phyloP scores from a whole-genome alignment of 2,888 invertebrate species.

The Oxyteleia sp. region DNA sequence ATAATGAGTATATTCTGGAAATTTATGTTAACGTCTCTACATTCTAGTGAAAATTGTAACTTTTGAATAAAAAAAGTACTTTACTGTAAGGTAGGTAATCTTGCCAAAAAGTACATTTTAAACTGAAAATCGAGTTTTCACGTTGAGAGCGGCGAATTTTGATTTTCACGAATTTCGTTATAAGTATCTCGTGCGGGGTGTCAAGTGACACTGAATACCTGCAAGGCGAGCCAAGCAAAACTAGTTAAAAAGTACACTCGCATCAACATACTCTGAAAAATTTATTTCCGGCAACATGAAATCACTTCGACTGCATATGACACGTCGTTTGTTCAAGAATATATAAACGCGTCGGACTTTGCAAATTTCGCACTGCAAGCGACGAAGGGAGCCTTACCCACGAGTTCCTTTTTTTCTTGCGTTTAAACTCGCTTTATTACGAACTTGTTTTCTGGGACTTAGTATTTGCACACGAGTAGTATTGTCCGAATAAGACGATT shows the following conservation, averaged over 20 bases:
- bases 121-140: constrained; percentile 5
- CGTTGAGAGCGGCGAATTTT: constrained; percentile 13
- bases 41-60: too few relatives aligned
- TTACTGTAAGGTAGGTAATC: too few relatives aligned
- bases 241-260: constrained; percentile 69
- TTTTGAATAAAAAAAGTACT: too few relatives aligned
- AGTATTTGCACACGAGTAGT: constrained; percentile 38
- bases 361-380: constrained; percentile 41
- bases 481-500: constrained; percentile 38
- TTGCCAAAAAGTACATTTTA: too few relatives aligned
- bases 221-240: constrained; percentile 44
- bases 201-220: constrained; percentile 34
- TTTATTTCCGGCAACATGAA: constrained; percentile 66
- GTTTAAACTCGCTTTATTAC: too few relatives aligned
- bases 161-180: constrained; percentile 7
- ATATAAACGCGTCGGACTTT: constrained; percentile 42
- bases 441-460: constrained; percentile 26
- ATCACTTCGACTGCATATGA: constrained; percentile 64
- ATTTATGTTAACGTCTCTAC: too few relatives aligned
- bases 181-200: constrained; percentile 26
- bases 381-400: too few relatives aligned
- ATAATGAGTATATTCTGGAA: too few relatives aligned
- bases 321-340: constrained; percentile 58
- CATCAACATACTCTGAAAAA: constrained; percentile 59
- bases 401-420: too few relatives aligned